Evolutionary conservation across 2,888 invertebrate genomes (phyloP).

Genomic region (Himalopsyche tibetana): DNA sequence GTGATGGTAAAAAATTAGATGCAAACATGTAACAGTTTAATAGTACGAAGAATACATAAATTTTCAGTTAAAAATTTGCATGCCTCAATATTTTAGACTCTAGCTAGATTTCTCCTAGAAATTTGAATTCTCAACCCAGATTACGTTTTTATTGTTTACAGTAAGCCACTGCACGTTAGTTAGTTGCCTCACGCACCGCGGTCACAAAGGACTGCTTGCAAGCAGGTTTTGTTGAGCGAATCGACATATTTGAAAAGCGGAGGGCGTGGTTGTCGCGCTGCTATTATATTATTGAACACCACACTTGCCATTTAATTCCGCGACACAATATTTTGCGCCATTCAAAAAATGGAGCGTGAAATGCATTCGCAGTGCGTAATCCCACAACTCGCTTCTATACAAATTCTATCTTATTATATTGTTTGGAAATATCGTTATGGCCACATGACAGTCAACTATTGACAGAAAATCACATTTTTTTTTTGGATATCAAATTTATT

Average conservation of each 20-base stretch:
- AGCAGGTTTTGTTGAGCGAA: conserved; percentile 29
- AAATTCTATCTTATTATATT: not conserved
- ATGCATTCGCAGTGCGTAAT: not conserved
- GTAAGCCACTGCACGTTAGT: not conserved
- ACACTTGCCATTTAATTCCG: conserved; percentile 7
- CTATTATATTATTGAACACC: conserved; percentile 20
- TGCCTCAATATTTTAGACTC: no score
- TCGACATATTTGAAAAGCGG: conserved; percentile 30
- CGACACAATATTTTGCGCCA: not conserved
- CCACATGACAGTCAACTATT: no score
- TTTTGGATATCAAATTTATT: no score
- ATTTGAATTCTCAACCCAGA: no score
- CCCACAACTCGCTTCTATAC: not conserved
- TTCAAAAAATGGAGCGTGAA: conserved; percentile 27
- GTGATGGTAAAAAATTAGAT: no score
- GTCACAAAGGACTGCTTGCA: not conserved
- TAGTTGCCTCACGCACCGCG: not conserved
- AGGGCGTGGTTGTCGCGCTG: conserved; percentile 9
- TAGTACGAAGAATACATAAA: no score
- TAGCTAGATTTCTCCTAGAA: no score
- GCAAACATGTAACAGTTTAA: no score
- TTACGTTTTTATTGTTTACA: no score
- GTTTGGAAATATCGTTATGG: no score
- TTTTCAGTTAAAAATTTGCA: no score
- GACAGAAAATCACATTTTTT: no score